Base-by-base conservation (phyloP, 2,113 vertebrate genomes). In the Aegithalos caudatus region DNA sequence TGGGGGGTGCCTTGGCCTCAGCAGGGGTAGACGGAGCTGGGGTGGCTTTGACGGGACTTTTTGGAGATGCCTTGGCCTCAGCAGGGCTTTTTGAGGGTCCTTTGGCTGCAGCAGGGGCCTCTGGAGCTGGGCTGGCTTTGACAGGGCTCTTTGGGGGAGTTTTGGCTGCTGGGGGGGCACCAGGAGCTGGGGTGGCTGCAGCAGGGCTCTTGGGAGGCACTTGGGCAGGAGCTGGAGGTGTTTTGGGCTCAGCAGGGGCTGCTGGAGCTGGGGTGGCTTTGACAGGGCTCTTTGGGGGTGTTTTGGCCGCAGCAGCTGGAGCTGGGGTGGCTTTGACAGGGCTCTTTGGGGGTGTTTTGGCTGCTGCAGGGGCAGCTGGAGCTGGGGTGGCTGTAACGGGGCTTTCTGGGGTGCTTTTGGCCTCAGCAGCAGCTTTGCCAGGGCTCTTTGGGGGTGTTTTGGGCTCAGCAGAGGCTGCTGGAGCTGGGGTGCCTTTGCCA, bases 11-110 rank as follows among this genome's bases (percentile, higher is more conserved):
- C 2, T 62, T 62, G 28, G 12, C 29, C 7, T 11, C 73, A 22
- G 29, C 2, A 6, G 74, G 12, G 18, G 35, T 1, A 0, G 14
- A 10, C 42, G 65, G 25, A 9, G 17, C 12, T 0, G 29, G 33
- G 15, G 47, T 22, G 31, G 14, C 12, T 24, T 18, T 42, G 7
- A 1, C 7, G 8, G 37, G 60, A 8, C 60, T 35, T 2, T 79
- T n/a, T 8, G 37, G 14, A 7, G 60, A 3, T 29, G 14, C 2
- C 1, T 64, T 78, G 23, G 17, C 45, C 2, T 7, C 58, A 16
- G 37, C 3, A 6, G 77, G 31, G 11, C 31, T 14, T 33, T 56
- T 56, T 13, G 53, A 33, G 8, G 53, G 19, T 21, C 31, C 53
- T 21, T 56, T 33, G 53, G 53, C 53, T 33, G 33, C 45, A 15